Percentiles rank a stretch among this genome's conserved stretches.
Evolutionary conservation across 2,113 vertebrate species (phyloP).

Genomic region (Laticauda colubrina): DNA sequence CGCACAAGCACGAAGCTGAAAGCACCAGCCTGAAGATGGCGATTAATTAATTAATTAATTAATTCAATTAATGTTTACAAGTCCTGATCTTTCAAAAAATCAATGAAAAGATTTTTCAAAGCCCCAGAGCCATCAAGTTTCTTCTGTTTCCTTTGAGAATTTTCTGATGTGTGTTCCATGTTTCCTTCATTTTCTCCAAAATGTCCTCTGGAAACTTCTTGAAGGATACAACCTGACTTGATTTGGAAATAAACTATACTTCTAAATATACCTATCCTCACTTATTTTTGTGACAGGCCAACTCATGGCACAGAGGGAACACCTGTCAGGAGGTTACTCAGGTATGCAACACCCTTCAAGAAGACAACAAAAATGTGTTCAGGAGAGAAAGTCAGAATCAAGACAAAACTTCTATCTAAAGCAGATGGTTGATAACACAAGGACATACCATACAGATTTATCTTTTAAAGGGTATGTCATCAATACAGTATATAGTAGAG

Average conservation of each 20-base stretch:
- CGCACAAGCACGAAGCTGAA: no score
- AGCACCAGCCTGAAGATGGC: no score
- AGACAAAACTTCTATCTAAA: neutral
- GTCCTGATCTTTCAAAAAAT: neutral
- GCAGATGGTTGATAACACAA: neutral
- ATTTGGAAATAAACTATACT: neutral
- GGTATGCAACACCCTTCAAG: slow-evolving; percentile 5
- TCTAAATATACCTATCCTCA: neutral
- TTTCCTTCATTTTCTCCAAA: neutral
- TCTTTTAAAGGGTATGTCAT: neutral
- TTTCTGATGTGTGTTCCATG: neutral
- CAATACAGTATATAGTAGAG: neutral
- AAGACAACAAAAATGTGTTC: neutral
- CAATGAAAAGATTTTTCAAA: neutral
- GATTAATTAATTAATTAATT: no score
- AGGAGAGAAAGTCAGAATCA: neutral
- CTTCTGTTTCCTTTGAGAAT: neutral
- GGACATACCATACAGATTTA: neutral
- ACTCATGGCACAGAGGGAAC: neutral
- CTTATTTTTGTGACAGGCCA: slow-evolving; percentile 23
- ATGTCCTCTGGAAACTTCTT: neutral
- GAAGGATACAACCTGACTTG: neutral
- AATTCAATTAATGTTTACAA: neutral
- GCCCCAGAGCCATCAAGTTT: neutral
- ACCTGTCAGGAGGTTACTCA: slow-evolving; percentile 11